Base-by-base conservation (phyloP, 2,797 vertebrate genomes). In the Heterohyrax brucei region DNA sequence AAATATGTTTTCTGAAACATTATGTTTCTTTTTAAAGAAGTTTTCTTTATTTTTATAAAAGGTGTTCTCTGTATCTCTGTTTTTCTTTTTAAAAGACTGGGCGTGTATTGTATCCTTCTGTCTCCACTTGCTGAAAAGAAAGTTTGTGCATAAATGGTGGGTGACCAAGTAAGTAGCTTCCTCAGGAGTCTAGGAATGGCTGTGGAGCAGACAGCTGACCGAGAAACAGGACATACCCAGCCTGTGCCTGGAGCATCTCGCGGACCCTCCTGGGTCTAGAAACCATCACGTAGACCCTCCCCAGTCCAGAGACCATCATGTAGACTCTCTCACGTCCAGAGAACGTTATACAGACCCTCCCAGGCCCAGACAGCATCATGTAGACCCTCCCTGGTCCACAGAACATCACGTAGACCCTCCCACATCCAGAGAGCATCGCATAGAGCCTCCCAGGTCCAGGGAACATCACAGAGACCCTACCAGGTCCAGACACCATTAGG, bases 1-100 rank as follows among this genome's bases (percentile, higher is more conserved):
- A 61, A 9, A 0, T 53, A 81, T 64, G 68, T n/a, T 96, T 92
- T 33, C 85, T 79, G 81, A 96, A 93, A 86, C 8, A 64, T 28
- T 64, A 22, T 86, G 44, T 70, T 8, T 26, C 83, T 53, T 79
- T 68, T 70, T 50, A 75, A 53, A 87, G 26, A 28, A 62, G 1
- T 64, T 82, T 10, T 33, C 24, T 48, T 73, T 68, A 39, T 13
- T 76, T 82, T 77, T 85, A 26, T 56, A 48, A 39, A 70, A 85
- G 10, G 62, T 56, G 46, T 75, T 87, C 5, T 94, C 10, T 72
- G 33, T 70, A 39, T 39, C 39, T 39, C 39, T 39, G 4, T 85
- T 66, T 84, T 83, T 87, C 24, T 77, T 9, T 50, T 18, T 88
- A 30, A 56, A 80, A 28, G 66, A 24, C 13, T 30, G 24, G 26